Evolutionary conservation across 64 coral and sea anemone species (phyloP), one percentile per base, ranked within the genome.

Genomic region (Hydrozoanthus tunicans): DNA sequence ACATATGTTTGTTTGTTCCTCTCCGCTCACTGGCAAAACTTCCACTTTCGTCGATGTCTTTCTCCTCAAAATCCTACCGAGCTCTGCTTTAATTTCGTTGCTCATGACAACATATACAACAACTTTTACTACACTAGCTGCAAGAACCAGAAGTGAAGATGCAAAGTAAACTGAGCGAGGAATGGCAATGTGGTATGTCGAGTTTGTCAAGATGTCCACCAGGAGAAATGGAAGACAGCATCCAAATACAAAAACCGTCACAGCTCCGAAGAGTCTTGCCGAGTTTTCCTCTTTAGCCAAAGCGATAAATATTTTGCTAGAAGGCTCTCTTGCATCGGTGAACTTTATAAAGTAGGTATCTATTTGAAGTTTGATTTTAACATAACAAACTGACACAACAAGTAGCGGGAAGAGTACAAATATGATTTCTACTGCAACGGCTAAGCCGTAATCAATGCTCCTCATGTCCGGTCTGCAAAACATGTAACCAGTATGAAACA

Each of bases 391-490:
- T 15, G 79, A 55, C 15, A 81, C 4, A 62, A n/a, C 58, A 62
- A 59, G n/a, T 60, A 81, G 58, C 10, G 79, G 79, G 25, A 81
- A 59, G 9, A 81, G 17, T 12, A 81, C 14, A 20, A 81, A 81
- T 3, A 81, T 5, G 20, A 81, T 60, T 27, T 81, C 79, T 20
- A 10, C 20, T 3, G 79, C 57, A n/a, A 81, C 79, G 79, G 79
- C 79, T 60, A 81, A 81, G 58, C 79, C 32, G 32, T 81, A 81
- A 25, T 81, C 58, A 5, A 81, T 62, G 25, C 12, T 81, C 8
- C 26, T 81, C 79, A 81, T 81, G 56, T 81, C 79, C 32, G 79
- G 79, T 27, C 58, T 81, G 53, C 79, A 81, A 81, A 81, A 25
- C 9, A n/a, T 59, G 61, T n/a, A 60, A 6, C 79, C 79, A 25